Base-by-base conservation (phyloP, 1,140 invertebrate species). In the Ips typographus region DNA sequence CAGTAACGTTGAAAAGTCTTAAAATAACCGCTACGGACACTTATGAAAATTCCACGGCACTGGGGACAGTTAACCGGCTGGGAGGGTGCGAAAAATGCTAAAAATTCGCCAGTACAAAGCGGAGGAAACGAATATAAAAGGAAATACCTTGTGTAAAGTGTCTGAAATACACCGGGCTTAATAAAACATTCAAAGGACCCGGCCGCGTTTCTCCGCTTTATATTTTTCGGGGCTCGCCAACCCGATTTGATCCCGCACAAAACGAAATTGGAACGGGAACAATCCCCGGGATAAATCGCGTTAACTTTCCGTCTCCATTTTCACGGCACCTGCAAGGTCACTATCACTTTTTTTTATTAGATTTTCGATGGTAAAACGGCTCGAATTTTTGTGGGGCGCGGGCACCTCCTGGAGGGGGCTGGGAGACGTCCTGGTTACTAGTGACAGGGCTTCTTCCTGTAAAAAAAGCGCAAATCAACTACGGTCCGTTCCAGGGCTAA, bases 331-430 rank as follows among this genome's bases (percentile, higher is more conserved):
- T 22, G 22, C 22, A 22, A 22, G 22, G 22, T 22, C 22, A 22
- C 44, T 3, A 6, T 2, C 41, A 64, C 57, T 39, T 70, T 51
- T 73, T 75, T 78, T 78, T 61, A 78, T 78, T 72, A 78, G 72
- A 75, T 78, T 77, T 58, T 78, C 77, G 58, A 78, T 78, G 60
- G 76, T 78, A 75, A 78, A 78, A 68, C 77, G 64, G 72, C 70
- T 77, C 63, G 77, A 77, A 72, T 78, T 78, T 73, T 77, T 77
- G 56, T 62, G 64, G 68, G 71, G 75, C 42, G 60, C 70, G 57
- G 57, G 22, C 37, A 70, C 64, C 62, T 73, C 68, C 41, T 49
- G 37, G 6, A 39, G 42, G 39, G n/a, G 40, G 47, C 57, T 38
- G n/a, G 67, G 53, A n/a, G 8, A n/a, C 40, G 61, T 60, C 43